Base-by-base conservation (phyloP, 2,888 invertebrate genomes). In the Leuctra nigra region DNA sequence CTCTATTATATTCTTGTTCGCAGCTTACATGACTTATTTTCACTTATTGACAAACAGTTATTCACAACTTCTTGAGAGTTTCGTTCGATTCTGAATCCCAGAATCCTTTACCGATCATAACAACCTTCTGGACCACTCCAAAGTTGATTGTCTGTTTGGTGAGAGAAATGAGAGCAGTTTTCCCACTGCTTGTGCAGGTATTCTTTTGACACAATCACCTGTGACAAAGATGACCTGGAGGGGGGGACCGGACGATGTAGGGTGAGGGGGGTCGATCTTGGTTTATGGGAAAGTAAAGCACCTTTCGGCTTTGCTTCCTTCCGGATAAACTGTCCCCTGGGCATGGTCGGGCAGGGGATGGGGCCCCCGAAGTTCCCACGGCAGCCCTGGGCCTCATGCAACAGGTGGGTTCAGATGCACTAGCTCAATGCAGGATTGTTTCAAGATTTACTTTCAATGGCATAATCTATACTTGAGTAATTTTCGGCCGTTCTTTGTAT, bases 31-130 rank as follows among this genome's bases (percentile, higher is more conserved):
- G 50, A 50, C 50, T 50, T 50, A 50, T 35, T 50, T 50, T 50
- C 33, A 29, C 35, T 50, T 35, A 29, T 50, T 35, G 50, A 50
- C 50, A 50, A 50, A 50, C 50, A 50, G 50, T 50, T 50, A 50
- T 50, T 50, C 50, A 50, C 25, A 50, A 33, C 25, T 35, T 50
- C 50, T 50, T 50, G 50, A 50, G 50, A 50, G 50, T 50, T 35
- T 20, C 13, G 16, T 35, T 50, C 13, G 35, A 35, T 16, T 33
- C 20, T 22, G 33, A 33, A 50, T 50, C 50, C 50, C 50, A 50
- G 50, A 50, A 50, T 33, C 33, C 33, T 50, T 23, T 16, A 20
- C 48, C 48, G 13, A 35, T 33, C 50, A 16, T 16, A 41, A 41
- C 41, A 41, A 41, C 33, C 35, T 33, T 50, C 50, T 38, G 16